A percentile compares a stretch with the other conserved stretches of the same genome.
phyloP scores from a whole-genome alignment of 2,113 vertebrate genomes.

The Toxostoma redivivum region DNA sequence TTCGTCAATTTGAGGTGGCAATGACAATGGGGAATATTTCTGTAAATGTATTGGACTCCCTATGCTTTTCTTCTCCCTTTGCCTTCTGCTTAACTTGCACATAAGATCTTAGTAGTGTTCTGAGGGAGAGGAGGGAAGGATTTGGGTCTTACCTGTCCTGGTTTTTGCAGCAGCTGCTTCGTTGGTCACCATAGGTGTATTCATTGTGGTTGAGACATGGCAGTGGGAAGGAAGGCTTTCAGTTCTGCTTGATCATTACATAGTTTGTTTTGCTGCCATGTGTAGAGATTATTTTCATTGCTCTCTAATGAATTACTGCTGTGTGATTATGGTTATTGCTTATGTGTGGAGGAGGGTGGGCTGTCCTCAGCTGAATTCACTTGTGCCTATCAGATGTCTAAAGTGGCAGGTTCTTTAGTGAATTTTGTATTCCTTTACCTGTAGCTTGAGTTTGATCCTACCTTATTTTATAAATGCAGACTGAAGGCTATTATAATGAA shows the following conservation, averaged over 20 bases:
- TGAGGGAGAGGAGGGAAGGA: background rate
- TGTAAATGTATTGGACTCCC: background rate
- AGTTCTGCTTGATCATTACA: background rate
- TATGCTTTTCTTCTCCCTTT: background rate
- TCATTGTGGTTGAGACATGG: fast-evolving
- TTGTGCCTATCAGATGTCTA: background rate
- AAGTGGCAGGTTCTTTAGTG: background rate
- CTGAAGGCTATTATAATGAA: background rate
- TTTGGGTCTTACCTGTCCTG: background rate
- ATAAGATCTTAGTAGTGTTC: background rate
- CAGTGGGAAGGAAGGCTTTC: background rate
- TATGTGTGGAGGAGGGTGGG: background rate
- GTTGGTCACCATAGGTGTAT: background rate
- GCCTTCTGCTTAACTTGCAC: background rate
- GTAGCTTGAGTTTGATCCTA: background rate
- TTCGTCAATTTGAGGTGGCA: background rate
- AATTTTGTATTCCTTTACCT: background rate
- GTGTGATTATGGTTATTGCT: background rate
- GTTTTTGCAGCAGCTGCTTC: background rate
- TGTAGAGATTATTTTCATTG: background rate
- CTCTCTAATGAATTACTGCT: conserved; percentile 20
- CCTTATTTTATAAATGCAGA: background rate
- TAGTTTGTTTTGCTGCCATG: background rate
- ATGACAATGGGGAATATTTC: fast-evolving
- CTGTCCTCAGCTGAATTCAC: background rate